Evolutionary conservation across 2,797 vertebrate genomes (phyloP), one percentile per base, ranked within the genome.

Genomic region (Leucoraja ocellata): DNA sequence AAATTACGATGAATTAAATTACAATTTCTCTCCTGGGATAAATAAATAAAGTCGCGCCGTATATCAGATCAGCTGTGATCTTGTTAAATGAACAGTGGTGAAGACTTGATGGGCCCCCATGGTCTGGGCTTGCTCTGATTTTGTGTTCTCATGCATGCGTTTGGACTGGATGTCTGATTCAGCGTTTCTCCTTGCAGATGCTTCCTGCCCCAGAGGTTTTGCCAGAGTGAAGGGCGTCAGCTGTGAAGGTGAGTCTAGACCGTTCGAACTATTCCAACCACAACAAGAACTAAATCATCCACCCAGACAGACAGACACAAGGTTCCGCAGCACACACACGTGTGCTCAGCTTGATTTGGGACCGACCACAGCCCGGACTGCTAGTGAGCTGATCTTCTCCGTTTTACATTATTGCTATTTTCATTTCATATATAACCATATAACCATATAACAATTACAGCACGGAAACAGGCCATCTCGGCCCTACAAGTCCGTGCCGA

Each of bases 201-300:
- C 98, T 0, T 97, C 98, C 94, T 99, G 99, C 94, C 97, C n/a
- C 18, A 96, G 98, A 83, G 99, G 99, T 1, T 98, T 98, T 14
- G 98, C 98, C 93, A 97, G 99, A 78, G 98, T 97, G 97, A 99
- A 99, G 95, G 98, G 99, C 0, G 96, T 99, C 58, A 96, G 97
- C 0, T 99, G 99, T 94, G 98, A 99, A 98, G 99, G 99, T 99
- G 95, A 94, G 63, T 93, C 74, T 79, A 73, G 65, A 1, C 79
- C 36, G 14, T 88, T 88, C 84, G 21, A 46, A 36, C 65, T 1
- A 36, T 25, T 88, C 61, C 84, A 88, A 46, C n/a, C 25, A 32
- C 21, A 68, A 68, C 84, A 65, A 65, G 18, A 61, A 23, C 65
- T 65, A 88, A 65, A 88, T 88, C 58, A 88, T 6, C 32, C 32